phyloP scores from a whole-genome alignment of 2,888 invertebrate species.

The Minunthozetes semirufus region DNA sequence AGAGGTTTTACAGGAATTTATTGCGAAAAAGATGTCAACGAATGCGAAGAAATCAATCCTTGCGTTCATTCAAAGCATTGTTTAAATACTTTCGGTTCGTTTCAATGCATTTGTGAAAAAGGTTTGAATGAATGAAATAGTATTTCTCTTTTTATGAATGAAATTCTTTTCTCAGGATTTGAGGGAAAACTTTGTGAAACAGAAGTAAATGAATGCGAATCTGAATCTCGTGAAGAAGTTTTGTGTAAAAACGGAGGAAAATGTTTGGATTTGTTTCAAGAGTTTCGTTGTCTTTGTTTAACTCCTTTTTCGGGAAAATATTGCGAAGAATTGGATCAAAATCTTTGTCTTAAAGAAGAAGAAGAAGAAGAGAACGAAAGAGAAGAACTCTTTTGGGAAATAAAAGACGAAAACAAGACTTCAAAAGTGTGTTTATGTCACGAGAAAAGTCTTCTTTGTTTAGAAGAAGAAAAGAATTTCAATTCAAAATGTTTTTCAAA shows the following conservation, averaged over 20 bases:
- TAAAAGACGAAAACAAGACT: too few relatives aligned
- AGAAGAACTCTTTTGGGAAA: too few relatives aligned
- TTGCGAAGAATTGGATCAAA: slow-evolving; percentile 38
- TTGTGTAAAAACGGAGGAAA: slow-evolving; percentile 49
- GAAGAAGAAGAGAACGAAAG: not conserved
- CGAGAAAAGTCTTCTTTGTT: too few relatives aligned
- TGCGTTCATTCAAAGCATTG: slow-evolving; percentile 25
- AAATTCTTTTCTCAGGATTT: slow-evolving; percentile 31
- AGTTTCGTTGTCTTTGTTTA: slow-evolving; percentile 48
- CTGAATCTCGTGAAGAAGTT: slow-evolving; percentile 44
- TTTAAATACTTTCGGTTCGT: slow-evolving; percentile 19
- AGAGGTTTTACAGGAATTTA: slow-evolving; percentile 54
- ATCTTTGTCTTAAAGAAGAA: too few relatives aligned
- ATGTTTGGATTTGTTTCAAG: slow-evolving; percentile 48
- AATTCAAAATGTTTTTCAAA: too few relatives aligned
- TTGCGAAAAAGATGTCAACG: slow-evolving; percentile 38
- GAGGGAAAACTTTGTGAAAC: slow-evolving; percentile 41
- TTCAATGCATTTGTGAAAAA: slow-evolving; percentile 20
- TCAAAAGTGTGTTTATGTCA: too few relatives aligned
- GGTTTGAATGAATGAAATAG: not conserved
- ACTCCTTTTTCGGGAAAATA: slow-evolving; percentile 42
- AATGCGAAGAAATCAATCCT: slow-evolving; percentile 28
- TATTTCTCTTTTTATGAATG: too few relatives aligned
- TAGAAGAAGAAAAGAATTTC: too few relatives aligned
- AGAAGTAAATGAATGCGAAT: slow-evolving; percentile 50